Conservation (phyloP, 2,888 invertebrate species). For the Acronicta alni region DNA sequence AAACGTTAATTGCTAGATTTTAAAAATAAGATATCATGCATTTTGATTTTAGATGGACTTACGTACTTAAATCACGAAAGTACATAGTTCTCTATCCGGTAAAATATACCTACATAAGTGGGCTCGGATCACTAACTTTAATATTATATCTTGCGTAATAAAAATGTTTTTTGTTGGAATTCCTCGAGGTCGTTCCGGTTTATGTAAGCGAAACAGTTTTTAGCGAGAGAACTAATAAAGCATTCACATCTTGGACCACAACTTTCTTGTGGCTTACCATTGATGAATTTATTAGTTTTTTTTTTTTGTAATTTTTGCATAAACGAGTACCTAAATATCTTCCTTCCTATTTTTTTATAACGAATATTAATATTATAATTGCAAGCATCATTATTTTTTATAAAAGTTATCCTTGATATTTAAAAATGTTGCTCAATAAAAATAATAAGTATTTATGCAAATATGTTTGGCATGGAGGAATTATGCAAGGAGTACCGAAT, state of each 20-base stretch:
- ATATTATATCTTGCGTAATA: constrained; percentile 44
- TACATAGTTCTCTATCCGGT: too few species aligned
- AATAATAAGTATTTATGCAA: constrained; percentile 4
- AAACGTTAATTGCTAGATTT: too few species aligned
- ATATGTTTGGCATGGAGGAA: constrained; percentile 14
- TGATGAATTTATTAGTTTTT: background rate
- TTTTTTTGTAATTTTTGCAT: too few species aligned
- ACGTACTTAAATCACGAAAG: too few species aligned
- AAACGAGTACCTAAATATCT: too few species aligned
- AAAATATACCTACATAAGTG: constrained; percentile 8
- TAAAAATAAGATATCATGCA: too few species aligned
- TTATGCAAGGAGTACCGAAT: constrained; percentile 56
- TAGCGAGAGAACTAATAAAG: constrained; percentile 14
- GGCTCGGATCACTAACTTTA: constrained; percentile 20
- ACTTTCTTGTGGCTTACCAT: constrained; percentile 4
- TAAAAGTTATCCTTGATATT: too few species aligned
- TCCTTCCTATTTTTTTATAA: too few species aligned
- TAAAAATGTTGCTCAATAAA: background rate
- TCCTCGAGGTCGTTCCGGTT: constrained; percentile 32
- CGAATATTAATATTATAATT: too few species aligned
- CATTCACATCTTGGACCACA: constrained; percentile 1
- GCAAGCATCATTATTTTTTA: too few species aligned
- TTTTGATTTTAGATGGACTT: too few species aligned
- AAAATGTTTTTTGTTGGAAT: constrained; percentile 27
- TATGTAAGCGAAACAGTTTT: constrained; percentile 44